Conservation (phyloP, 2,113 vertebrate species). For the Propithecus coquereli region DNA sequence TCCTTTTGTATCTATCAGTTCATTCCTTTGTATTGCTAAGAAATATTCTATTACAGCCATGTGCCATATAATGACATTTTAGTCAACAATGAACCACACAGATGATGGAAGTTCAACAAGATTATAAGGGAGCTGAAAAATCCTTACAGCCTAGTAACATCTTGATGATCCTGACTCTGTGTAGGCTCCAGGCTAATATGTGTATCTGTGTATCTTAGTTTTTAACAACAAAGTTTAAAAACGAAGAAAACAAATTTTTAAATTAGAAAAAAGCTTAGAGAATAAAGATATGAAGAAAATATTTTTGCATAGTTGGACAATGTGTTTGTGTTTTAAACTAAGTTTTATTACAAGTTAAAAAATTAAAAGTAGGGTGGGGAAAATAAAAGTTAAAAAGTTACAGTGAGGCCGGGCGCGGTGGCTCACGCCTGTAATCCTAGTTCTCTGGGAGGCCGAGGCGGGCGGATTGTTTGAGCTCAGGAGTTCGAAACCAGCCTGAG, state of each 20-base stretch:
- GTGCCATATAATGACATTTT: neutral
- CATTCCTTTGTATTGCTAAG: neutral
- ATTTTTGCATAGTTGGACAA: no score
- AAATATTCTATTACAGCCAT: neutral
- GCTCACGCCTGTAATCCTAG: no score
- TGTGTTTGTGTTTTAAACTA: no score
- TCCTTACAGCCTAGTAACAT: neutral
- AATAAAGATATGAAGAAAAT: no score
- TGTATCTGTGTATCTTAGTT: neutral
- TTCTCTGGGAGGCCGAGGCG: no score
- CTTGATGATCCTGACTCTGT: neutral
- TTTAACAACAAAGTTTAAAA: neutral
- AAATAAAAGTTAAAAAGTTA: no score
- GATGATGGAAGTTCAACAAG: neutral
- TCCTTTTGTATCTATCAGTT: neutral
- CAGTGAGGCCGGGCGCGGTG: no score
- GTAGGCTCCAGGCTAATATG: neutral
- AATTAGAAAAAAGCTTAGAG: no score
- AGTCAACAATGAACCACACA: neutral
- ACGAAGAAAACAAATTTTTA: neutral
- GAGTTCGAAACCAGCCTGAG: no score
- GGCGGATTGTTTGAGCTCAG: no score
- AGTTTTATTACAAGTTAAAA: no score
- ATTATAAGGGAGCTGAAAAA: neutral
- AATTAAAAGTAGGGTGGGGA: no score